phyloP scores from a whole-genome alignment of 2,888 invertebrate species.

The Drosophila niveifrons region DNA sequence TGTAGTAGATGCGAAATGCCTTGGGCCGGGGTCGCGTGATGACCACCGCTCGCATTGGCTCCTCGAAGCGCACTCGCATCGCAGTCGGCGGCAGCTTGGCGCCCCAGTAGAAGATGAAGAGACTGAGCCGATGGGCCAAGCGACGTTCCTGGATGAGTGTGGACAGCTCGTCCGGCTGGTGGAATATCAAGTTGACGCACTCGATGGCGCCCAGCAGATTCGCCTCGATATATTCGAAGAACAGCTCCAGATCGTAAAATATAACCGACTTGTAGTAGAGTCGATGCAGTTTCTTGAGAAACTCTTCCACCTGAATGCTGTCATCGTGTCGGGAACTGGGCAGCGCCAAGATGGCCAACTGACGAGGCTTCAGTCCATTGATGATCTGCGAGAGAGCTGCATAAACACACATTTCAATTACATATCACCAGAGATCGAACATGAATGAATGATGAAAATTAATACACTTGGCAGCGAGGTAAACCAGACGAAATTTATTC shows the following conservation, averaged over 20 bases:
- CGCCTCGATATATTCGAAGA: constrained; percentile 81
- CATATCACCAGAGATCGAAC: neutral
- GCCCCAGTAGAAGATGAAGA: constrained; percentile 91
- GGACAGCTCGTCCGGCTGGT: constrained; percentile 77
- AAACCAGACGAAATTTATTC: too few species aligned
- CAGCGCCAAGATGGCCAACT: constrained; percentile 75
- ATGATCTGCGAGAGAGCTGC: constrained; percentile 83
- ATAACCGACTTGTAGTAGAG: constrained; percentile 81
- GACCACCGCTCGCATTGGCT: constrained; percentile 87
- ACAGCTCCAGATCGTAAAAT: constrained; percentile 80
- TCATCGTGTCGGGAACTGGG: constrained; percentile 43
- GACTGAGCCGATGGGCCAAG: constrained; percentile 81
- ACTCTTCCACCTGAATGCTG: constrained; percentile 79
- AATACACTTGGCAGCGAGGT: too few species aligned
- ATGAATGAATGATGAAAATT: neutral
- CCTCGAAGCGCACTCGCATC: constrained; percentile 72
- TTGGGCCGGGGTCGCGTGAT: constrained; percentile 87
- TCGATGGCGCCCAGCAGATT: constrained; percentile 82
- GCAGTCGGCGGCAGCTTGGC: constrained; percentile 86
- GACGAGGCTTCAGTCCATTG: constrained; percentile 79
- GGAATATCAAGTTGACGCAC: constrained; percentile 84
- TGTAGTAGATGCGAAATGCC: constrained; percentile 89
- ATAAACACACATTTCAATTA: neutral
- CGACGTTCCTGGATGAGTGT: constrained; percentile 76
- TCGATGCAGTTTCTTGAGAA: constrained; percentile 81